phyloP scores from a whole-genome alignment of 2,113 vertebrate genomes.

The Heptranchias perlo region DNA sequence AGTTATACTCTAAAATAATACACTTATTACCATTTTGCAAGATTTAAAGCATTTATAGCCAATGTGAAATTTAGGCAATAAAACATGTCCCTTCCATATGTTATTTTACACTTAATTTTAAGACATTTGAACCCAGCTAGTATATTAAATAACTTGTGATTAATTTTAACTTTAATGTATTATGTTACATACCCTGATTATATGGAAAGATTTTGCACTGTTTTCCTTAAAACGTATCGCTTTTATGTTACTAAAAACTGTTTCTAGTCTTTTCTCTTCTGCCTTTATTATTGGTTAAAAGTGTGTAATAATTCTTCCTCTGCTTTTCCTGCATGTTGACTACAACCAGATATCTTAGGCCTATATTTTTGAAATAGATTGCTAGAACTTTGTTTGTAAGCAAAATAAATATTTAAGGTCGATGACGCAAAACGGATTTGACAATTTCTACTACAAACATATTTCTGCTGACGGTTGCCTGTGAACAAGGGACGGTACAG shows the following conservation, averaged over 20 bases:
- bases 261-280: background rate
- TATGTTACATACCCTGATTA: background rate
- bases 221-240: background rate
- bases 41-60: background rate
- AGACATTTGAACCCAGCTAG: background rate
- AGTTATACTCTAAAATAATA: constrained; percentile 34
- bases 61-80: background rate
- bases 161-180: background rate
- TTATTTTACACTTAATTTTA: background rate
- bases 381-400: background rate
- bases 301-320: background rate
- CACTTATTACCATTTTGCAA: background rate
- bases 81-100: background rate
- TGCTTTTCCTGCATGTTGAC: background rate
- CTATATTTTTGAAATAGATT: background rate
- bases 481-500: background rate
- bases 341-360: too few species aligned
- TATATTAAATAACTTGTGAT: background rate
- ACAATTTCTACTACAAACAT: background rate
- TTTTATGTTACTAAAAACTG: background rate
- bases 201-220: background rate
- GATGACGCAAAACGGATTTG: background rate
- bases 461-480: background rate
- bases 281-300: background rate
- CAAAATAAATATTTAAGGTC: background rate